phyloP scores from a whole-genome alignment of 2,113 vertebrate genomes.

The Mastomys natalensis region DNA sequence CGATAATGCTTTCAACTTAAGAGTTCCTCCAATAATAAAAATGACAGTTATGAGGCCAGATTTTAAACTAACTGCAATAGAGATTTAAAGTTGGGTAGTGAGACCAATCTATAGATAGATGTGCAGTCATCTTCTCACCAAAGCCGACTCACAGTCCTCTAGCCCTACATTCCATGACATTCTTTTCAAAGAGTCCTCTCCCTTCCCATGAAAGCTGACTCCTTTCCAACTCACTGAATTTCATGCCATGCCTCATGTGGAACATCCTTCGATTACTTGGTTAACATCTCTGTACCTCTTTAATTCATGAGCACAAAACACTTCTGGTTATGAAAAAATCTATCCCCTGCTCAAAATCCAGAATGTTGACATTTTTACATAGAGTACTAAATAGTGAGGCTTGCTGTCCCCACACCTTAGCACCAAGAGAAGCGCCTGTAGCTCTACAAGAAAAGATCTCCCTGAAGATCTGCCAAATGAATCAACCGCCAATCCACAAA shows the following conservation, averaged over 20 bases:
- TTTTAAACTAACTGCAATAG: not conserved
- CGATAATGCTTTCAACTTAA: not conserved
- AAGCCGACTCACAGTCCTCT: not conserved
- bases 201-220: not conserved
- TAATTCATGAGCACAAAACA: not conserved
- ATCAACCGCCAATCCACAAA: not conserved
- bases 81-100: not conserved
- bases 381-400: not conserved
- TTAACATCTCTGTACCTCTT: not conserved
- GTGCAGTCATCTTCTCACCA: not conserved
- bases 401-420: not conserved
- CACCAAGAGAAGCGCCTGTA: accelerated
- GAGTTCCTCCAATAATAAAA: not conserved
- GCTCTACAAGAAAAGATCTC: not conserved
- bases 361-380: too few species aligned
- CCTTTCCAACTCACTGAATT: not conserved
- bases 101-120: too few species aligned
- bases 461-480: not conserved
- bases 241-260: not conserved
- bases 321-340: not conserved
- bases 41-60: not conserved
- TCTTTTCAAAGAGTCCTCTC: not conserved
- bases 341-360: not conserved
- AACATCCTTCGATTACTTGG: not conserved
- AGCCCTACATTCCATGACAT: not conserved